A percentile compares a stretch with the other conserved stretches of the same genome.
Evolutionary conservation across 2,797 vertebrate genomes (phyloP).

Genomic region (Phaenicophaeus curvirostris): DNA sequence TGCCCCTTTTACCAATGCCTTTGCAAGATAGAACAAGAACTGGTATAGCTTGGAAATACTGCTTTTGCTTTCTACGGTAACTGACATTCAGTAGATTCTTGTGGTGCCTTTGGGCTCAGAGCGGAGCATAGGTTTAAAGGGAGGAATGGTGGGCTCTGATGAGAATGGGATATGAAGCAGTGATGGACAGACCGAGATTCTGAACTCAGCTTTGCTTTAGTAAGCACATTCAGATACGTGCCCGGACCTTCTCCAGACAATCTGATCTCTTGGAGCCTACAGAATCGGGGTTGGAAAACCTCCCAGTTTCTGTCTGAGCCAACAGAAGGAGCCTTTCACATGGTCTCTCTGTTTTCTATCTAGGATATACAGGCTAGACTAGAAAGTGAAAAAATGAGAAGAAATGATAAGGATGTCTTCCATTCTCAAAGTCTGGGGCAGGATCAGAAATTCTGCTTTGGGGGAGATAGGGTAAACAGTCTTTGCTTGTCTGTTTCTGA

Average conservation of each 20-base stretch:
- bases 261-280: slow-evolving; percentile 61
- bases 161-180: background rate
- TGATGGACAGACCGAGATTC: background rate
- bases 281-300: slow-evolving; percentile 64
- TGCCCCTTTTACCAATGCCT: background rate
- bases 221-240: background rate
- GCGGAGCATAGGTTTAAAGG: background rate
- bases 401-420: slow-evolving; percentile 24
- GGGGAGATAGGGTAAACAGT: background rate
- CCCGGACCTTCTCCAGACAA: slow-evolving; percentile 61
- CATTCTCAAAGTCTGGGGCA: background rate
- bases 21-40: background rate
- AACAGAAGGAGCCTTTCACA: slow-evolving; percentile 63
- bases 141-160: background rate
- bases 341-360: slow-evolving; percentile 42
- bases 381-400: slow-evolving; percentile 52
- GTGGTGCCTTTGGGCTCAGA: background rate
- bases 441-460: background rate
- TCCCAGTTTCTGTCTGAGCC: slow-evolving; percentile 62
- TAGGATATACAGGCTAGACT: background rate
- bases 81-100: background rate
- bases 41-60: background rate
- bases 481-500: background rate
- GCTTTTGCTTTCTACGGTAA: background rate
- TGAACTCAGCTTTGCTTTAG: background rate